Base-by-base conservation (phyloP, 2,888 invertebrate genomes). In the Chromoteleia sp. region DNA sequence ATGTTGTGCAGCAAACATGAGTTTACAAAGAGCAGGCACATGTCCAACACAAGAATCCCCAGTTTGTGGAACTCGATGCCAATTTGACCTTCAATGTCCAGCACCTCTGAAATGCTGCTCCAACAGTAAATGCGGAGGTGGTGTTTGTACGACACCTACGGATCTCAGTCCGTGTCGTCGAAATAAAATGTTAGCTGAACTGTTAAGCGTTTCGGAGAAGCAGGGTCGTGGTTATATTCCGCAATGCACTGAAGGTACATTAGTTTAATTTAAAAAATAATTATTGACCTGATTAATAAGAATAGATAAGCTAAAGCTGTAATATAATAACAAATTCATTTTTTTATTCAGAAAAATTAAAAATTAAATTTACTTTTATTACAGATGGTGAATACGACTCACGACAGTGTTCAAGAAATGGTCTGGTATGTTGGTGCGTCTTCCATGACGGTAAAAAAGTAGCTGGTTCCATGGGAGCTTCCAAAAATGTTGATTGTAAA, bases 361-460 rank as follows among this genome's bases (percentile, higher is more conserved):
- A 52, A 29, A 33, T 15, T 33, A 25, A 17, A 52, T 48, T 8
- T 48, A 19, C 0, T 1, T 50, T 1, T 50, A 0, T 85, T 29
- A 91, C 89, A 56, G 95, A 95, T 79, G 97, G 97, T 0, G 93
- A 94, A 59, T 97, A 96, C 89, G 93, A 95, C 25, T 93, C 95
- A 0, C 94, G 93, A 80, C 97, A 97, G 88, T 97, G 97, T 89
- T 97, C 97, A 0, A 93, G 97, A 71, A 97, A 97, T 89, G 96
- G 96, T 21, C 91, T 97, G 21, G 96, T 97, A 83, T 97, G 97
- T 89, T 97, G 97, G 97, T 97, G 97, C 88, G 97, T 97, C 0
- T 96, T 96, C 89, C 90, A 92, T 0, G 93, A 94, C 15, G 97
- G 97, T 0, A 94, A 95, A 88, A 97, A 97, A 89, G 93, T 96